Base-by-base conservation (phyloP, 1,140 invertebrate species). In the Amyelois transitella region DNA sequence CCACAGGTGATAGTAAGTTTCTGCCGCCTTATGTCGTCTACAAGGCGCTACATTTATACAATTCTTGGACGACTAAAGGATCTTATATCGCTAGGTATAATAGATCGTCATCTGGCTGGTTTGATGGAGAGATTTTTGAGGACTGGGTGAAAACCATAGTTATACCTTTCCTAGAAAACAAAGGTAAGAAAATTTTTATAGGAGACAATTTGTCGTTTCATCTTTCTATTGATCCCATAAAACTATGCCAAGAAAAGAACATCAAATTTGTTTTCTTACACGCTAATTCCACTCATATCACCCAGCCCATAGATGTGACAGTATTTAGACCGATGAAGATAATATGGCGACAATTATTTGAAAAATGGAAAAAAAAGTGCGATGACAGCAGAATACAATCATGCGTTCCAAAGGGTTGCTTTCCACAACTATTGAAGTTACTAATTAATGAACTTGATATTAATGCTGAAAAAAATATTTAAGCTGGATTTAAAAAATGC, bases 221-320 rank as follows among this genome's bases (percentile, higher is more conserved):
- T n/a, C 10, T 60, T 2, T 64, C 62, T 43, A 44, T 20, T 17
- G 51, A 43, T 6, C 1, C 63, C 12, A 47, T 81, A 12, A 57
- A 62, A 19, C 7, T 51, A 8, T 79, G 74, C 51, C 20, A 62
- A 32, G 58, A 72, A 62, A 69, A 82, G 45, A 48, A 86, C 18
- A 53, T 53, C 4, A 12, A 32, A 1, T 53, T 89, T 14, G 51
- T 32, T 19, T 53, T 58, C 28, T 51, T 82, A 17, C 73, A 79
- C 7, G 50, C 66, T 17, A 83, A 83, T 53, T 48, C 69, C 12
- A 83, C 75, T 0, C 78, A 86, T 55, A 55, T 74, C 0, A 66
- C 69, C 10, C 80, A 88, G 53, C 85, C 82, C 7, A 55, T 87
- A 20, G 82, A 88, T 67, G 78, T 82, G 25, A 63, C 58, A 51